These are phyloP conservation scores for Papilio protenor DNA, from an alignment of 2,888 invertebrate species.

Conservation along the genomic window DNA sequence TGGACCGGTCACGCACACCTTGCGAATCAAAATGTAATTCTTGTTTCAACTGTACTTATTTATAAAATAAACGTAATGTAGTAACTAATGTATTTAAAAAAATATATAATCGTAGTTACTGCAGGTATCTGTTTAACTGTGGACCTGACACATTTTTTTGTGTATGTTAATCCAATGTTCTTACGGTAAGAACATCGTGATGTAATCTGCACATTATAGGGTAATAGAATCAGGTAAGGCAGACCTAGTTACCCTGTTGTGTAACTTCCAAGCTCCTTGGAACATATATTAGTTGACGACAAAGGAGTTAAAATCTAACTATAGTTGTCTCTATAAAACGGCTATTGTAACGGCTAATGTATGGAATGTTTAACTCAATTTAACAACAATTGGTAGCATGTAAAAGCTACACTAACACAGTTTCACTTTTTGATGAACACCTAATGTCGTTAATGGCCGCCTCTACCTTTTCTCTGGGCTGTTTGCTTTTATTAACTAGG, in stretches of 20 bases:
- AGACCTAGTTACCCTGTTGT: no score
- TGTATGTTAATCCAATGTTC: no score
- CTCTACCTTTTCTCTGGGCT: slow-evolving; percentile 2
- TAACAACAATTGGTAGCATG: slow-evolving; percentile 32
- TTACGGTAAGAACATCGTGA: no score
- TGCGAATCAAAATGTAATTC: slow-evolving; percentile 12
- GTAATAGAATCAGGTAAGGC: no score
- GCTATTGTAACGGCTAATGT: not conserved
- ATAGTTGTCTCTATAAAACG: no score
- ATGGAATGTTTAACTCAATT: slow-evolving; percentile 37
- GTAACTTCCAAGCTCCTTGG: no score
- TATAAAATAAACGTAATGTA: not conserved
- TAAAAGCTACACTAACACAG: slow-evolving; percentile 36
- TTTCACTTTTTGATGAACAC: slow-evolving; percentile 42
- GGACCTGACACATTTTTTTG: no score
- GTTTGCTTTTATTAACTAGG: slow-evolving; percentile 31
- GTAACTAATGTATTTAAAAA: not conserved
- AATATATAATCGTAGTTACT: not conserved
- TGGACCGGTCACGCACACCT: slow-evolving; percentile 25
- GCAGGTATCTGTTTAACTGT: not conserved
- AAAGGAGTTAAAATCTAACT: not conserved
- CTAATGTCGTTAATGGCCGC: slow-evolving; percentile 35
- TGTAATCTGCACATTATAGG: no score
- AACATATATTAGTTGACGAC: no score
- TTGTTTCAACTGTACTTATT: not conserved